phyloP scores from a whole-genome alignment of 2,797 vertebrate species.

The Molossus alvarezi region DNA sequence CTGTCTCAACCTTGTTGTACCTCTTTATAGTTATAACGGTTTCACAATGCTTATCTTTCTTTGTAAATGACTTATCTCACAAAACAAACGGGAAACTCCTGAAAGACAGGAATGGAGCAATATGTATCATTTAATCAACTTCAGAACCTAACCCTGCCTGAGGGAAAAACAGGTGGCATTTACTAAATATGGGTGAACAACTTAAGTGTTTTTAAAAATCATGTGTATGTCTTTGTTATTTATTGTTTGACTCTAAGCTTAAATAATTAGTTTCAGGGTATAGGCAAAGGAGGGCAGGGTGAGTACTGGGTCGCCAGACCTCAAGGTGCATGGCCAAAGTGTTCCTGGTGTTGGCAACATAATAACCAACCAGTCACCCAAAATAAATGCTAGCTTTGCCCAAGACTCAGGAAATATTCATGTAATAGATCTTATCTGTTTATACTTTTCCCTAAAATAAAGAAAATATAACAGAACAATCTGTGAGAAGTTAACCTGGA shows the following conservation, averaged over 20 bases:
- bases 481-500: not conserved
- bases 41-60: not conserved
- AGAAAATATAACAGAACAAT: slow-evolving; percentile 19
- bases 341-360: not conserved
- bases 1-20: not conserved
- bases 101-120: not conserved
- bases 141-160: slow-evolving; percentile 8
- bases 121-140: not conserved
- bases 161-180: not conserved
- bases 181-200: slow-evolving; percentile 2
- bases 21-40: not conserved
- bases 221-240: not conserved
- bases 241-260: slow-evolving; percentile 9
- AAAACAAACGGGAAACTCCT: not conserved
- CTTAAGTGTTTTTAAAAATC: not conserved
- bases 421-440: not conserved
- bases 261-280: not conserved
- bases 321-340: not conserved
- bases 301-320: not conserved
- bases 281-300: not conserved
- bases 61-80: not conserved
- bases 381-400: slow-evolving; percentile 54
- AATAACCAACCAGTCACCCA: not conserved
- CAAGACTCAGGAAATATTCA: slow-evolving; percentile 28
- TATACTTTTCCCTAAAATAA: slow-evolving; percentile 13